Evolutionary conservation across 2,113 vertebrate species (phyloP), one percentile per base, ranked within the genome.

Genomic region (Polypterus bichir): DNA sequence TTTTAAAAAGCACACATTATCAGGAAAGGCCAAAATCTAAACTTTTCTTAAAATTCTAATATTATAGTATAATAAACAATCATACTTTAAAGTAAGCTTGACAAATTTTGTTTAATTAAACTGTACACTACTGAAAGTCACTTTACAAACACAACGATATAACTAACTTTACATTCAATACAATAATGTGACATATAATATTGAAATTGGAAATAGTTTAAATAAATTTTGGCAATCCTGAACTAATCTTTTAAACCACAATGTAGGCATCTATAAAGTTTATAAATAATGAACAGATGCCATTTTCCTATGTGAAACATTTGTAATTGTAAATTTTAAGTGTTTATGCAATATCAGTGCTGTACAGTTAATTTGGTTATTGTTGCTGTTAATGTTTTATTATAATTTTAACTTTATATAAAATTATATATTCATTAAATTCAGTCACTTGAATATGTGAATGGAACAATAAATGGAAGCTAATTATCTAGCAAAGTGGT

Each of bases 381-480:
- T 74, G 80, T 83, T 83, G 78, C 76, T 79, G 75, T 84, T 77
- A 69, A 82, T 81, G 83, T 84, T 84, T 85, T 83, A 74, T 77
- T 82, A 86, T 77, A 83, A 67, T 86, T 52, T 83, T 85, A 81
- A 86, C 84, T 82, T 66, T 85, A 63, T 79, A 79, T 75, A 66
- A 76, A 76, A 68, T 66, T 71, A 49, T 74, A 80, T 73, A 75
- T 77, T 76, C 62, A 79, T 79, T 67, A 79, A 74, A 73, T 79
- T 62, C 73, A 61, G 72, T 74, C 74, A 78, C 72, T 76, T 76
- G 71, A 71, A 69, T 70, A 68, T 81, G 76, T 79, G 72, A 62
- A 68, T 62, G 56, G 74, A 47, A 27, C 70, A 83, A 83, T 74
- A 79, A 80, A 84, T 64, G 62, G 48, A 58, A 61, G 49, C 57